These are phyloP conservation scores for Neosilurus mollespiculum DNA, from an alignment of 2,797 vertebrate genomes.

Conservation along the genomic window DNA sequence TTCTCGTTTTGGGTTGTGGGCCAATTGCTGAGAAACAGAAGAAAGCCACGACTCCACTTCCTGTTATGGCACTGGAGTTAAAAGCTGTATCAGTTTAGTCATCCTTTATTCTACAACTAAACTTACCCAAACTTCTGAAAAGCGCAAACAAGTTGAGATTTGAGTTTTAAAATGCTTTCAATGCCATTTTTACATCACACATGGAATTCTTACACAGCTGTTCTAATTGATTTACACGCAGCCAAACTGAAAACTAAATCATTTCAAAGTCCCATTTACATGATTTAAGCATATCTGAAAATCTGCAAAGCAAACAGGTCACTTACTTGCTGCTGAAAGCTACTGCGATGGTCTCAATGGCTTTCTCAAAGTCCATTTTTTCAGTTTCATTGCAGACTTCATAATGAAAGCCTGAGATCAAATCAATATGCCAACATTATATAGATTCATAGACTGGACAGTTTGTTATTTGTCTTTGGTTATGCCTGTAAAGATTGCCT, in stretches of 20 bases:
- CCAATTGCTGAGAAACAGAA: slow-evolving; percentile 50
- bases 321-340: slow-evolving; percentile 97
- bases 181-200: not conserved
- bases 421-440: slow-evolving; percentile 30
- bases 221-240: not conserved
- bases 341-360: slow-evolving; percentile 91
- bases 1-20: slow-evolving; percentile 58
- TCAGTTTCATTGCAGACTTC: slow-evolving; percentile 83
- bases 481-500: not conserved
- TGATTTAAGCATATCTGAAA: not conserved
- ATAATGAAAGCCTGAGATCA: slow-evolving; percentile 85
- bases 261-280: not conserved
- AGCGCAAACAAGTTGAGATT: not conserved
- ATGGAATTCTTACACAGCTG: not conserved
- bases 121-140: not conserved
- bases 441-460: not conserved
- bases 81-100: slow-evolving; percentile 11
- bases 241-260: not conserved
- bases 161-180: not conserved
- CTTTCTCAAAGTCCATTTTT: slow-evolving; percentile 94
- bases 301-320: not conserved
- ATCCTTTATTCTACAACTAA: not conserved
- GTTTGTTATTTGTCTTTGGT: not conserved
- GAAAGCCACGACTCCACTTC: slow-evolving; percentile 71
- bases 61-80: slow-evolving; percentile 69